Evolutionary conservation across 2,797 vertebrate species (phyloP).

Genomic region (Momotus momota): DNA sequence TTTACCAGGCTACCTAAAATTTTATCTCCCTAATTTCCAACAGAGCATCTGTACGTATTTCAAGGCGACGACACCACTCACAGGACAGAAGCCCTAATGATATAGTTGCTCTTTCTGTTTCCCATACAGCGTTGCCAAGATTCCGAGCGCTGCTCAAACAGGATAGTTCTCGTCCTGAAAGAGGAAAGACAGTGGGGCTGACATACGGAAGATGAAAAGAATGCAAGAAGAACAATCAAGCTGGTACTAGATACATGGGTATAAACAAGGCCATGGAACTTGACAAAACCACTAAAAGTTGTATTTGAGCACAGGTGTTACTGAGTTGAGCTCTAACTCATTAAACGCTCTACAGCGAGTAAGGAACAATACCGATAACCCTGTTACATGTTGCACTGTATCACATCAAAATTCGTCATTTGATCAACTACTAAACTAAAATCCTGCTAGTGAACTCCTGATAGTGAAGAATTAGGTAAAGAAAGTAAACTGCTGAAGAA

Average conservation of each 20-base stretch:
- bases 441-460: too few species aligned
- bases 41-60: background rate
- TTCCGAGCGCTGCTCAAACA: background rate
- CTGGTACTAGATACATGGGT: background rate
- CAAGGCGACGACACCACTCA: background rate
- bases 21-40: background rate
- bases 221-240: background rate
- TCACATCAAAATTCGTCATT: background rate
- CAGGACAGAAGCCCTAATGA: background rate
- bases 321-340: background rate
- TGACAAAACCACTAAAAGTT: background rate
- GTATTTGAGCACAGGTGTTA: background rate
- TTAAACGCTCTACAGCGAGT: background rate
- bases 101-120: background rate
- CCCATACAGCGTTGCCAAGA: background rate
- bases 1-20: background rate
- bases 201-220: background rate
- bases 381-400: background rate
- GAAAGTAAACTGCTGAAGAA: background rate
- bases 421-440: background rate
- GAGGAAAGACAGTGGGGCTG: background rate
- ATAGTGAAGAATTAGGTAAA: background rate
- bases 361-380: background rate
- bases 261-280: background rate
- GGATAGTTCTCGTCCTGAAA: background rate